Evolutionary conservation across 2,888 invertebrate genomes (phyloP), one percentile per base, ranked within the genome.

Genomic region (Machimus atricapillus): DNA sequence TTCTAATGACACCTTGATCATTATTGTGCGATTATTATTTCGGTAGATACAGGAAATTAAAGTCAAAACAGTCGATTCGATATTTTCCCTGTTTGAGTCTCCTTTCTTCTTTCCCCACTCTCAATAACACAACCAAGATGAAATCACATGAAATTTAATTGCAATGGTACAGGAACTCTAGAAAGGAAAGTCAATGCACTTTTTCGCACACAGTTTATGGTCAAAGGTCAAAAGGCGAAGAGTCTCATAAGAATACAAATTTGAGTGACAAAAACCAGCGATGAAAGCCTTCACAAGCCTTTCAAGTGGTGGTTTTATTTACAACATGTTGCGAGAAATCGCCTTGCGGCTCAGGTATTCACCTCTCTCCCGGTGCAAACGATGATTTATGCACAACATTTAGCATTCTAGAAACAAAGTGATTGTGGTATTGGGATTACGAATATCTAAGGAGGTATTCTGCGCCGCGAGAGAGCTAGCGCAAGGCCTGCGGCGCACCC

Each of bases 341-440:
- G 23, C 19, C 78, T 78, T 43, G 19, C 78, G 40, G 43, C 40
- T n/a, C 19, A 37, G 78, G 19, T 37, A 16, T 78, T 23, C 43
- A 19, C 78, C 78, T 43, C 37, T 78, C 78, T 7, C 37, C 43
- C 16, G 34, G 16, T 77, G 23, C 14, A 85, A 85, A 74, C 46
- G 27, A 74, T 85, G 85, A 74, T 74, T 85, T 85, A 74, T 85
- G 85, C 66, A n/a, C 40, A 85, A 43, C 85, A 74, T 85, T 85
- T 52, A 74, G 34, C 43, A 85, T 85, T 85, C 85, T 46, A 16
- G 46, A 74, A 31, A 46, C 74, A 66, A 66, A 58, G 52, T 37
- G 58, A 66, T 34, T 3, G 31, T 16, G 31, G 52, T 40, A 16
- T 46, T 46, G 43, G 43, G n/a, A 56, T 37, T 46, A 56, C 34